Evolutionary conservation across 2,888 invertebrate species (phyloP), one percentile per base, ranked within the genome.

Genomic region (Ophion ventricosus): DNA sequence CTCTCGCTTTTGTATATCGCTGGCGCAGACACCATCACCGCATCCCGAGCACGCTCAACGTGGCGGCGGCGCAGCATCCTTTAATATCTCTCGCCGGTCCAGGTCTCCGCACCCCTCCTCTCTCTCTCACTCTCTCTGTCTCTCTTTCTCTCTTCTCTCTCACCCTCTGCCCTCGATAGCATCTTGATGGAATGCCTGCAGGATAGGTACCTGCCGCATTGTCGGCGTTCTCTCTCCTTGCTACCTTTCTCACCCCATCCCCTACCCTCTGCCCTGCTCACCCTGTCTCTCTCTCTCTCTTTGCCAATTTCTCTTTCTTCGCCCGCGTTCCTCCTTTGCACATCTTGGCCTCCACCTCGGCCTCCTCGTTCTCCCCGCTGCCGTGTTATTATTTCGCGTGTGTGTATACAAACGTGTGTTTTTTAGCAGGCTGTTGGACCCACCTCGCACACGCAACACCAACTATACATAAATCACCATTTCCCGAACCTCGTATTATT

Each of bases 121-220:
- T 72, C 76, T 76, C 84, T 80, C 80, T 78, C 84, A 74, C 84
- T 69, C 77, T 77, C 83, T 85, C 78, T 79, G 59, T 81, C 83
- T n/a, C n/a, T n/a, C n/a, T n/a, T n/a, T n/a, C n/a, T n/a, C n/a
- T n/a, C n/a, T n/a, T n/a, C n/a, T n/a, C 80, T 78, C 84, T 75
- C 84, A 72, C 77, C 79, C 83, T 85, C 78, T 79, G 59, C 82
- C 83, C 90, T 89, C 91, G 90, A 91, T 91, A 92, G 89, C 90
- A 92, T 92, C 92, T 92, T 92, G 92, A 92, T 91, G 92, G 92
- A 92, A 92, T 92, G 92, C 90, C 91, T 89, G 90, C 88, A 87
- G 91, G 91, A 88, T 90, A 89, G 91, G 91, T 91, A 90, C 91
- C 91, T 91, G 91, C 91, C 89, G 92, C 90, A 91, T 91, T 91